Conservation (phyloP, 2,888 invertebrate species). For the Meloe dianella region DNA sequence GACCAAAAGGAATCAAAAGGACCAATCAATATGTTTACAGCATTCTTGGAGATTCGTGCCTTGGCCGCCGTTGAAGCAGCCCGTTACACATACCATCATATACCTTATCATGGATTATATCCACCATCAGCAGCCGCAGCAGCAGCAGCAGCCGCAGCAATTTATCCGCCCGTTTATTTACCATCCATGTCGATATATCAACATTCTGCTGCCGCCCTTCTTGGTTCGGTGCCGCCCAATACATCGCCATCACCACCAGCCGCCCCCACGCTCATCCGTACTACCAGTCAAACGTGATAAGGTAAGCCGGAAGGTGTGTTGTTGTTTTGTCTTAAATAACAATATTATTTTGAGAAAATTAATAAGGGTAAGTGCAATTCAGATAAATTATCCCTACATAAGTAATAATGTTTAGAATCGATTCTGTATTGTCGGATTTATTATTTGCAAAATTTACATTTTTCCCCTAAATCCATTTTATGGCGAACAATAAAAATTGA, state of each 20-base stretch:
- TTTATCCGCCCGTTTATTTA: constrained; percentile 52
- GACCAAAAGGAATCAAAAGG: no score
- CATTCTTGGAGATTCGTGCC: constrained; percentile 50
- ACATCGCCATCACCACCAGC: constrained; percentile 35
- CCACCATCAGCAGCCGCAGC: constrained; percentile 19
- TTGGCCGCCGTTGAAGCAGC: constrained; percentile 52
- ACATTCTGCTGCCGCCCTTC: constrained; percentile 42
- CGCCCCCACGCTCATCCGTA: constrained; percentile 32
- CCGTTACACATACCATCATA: constrained; percentile 48
- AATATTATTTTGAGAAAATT: no score
- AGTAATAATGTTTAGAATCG: no score
- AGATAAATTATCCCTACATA: no score
- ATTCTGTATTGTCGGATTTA: no score
- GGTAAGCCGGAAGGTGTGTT: constrained; percentile 28
- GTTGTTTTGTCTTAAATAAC: neutral
- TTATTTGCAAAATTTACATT: neutral
- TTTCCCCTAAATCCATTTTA: neutral
- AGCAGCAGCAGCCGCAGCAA: constrained; percentile 36
- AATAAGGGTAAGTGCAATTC: neutral
- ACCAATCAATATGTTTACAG: constrained; percentile 40
- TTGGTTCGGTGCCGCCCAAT: constrained; percentile 44
- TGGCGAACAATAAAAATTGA: neutral
- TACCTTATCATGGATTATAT: constrained; percentile 45
- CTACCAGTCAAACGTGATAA: constrained; percentile 50
- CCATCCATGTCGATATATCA: constrained; percentile 48